Conservation (phyloP, 2,888 invertebrate species). For the Ectobius pallidus region DNA sequence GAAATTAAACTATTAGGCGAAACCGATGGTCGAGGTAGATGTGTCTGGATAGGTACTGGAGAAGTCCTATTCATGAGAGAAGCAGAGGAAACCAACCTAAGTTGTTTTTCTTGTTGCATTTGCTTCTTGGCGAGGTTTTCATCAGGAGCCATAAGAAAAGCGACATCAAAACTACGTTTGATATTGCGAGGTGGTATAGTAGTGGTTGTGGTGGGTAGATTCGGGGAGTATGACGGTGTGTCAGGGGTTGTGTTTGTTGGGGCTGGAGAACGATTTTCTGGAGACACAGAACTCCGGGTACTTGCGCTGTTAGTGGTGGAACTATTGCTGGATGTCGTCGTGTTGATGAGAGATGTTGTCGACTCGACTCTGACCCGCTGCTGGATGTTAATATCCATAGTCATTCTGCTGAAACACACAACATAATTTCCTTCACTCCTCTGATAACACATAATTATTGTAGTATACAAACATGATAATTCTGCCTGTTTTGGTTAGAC, state of each 20-base stretch:
- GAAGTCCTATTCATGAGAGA: constrained; percentile 27
- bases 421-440: too few species aligned
- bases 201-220: constrained; percentile 45
- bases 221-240: constrained; percentile 34
- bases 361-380: constrained; percentile 36
- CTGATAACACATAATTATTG: too few species aligned
- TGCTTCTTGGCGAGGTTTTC: constrained; percentile 75
- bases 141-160: constrained; percentile 87
- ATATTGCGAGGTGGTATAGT: constrained; percentile 54
- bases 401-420: constrained; percentile 42
- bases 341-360: constrained; percentile 17
- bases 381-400: constrained; percentile 44
- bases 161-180: constrained; percentile 89
- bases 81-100: constrained; percentile 47
- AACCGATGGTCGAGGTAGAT: background rate
- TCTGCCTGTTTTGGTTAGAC: too few species aligned
- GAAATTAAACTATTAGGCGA: background rate
- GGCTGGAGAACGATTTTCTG: constrained; percentile 19
- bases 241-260: background rate
- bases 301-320: background rate
- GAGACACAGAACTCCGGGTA: constrained; percentile 8
- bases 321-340: background rate
- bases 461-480: too few species aligned
- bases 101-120: constrained; percentile 54
- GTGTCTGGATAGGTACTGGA: background rate